Base-by-base conservation (phyloP, 1,140 invertebrate genomes). In the Meloidogyne chitwoodi region DNA sequence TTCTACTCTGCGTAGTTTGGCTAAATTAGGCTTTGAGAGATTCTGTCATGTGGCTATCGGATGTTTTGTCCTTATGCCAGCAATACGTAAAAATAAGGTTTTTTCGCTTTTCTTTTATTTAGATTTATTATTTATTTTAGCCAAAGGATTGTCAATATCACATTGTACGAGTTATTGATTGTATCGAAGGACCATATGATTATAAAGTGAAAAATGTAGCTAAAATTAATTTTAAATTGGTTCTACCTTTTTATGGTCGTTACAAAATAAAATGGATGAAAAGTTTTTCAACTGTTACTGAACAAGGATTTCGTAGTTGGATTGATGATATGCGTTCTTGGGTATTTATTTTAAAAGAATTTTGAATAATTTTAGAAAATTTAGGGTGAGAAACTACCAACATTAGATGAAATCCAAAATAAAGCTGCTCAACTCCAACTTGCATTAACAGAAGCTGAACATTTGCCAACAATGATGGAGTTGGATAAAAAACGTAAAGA, bases 51-150 rank as follows among this genome's bases (percentile, higher is more conserved):
- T 64, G 6, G 71, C 64, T 6, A 24, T 12, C 8, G 71, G 71
- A 29, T 73, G 71, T 61, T 73, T 73, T 31, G 71, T 73, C n/a
- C 61, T 27, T 24, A 73, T 73, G 70, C 56, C 70, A 24, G 29
- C 27, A 10, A 64, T 73, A n/a, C 34, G 70, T 61, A 72, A 61
- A 72, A 62, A 72, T 27, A 72, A 72, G 69, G 69, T 61, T 48
- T n/a, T 24, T 14, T 68, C 14, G 1, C 19, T 1, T 24, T 11
- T 34, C 0, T 68, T 68, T 68, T 44, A 44, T 16, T 16, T 41
- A 41, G 4, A 16, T 44, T 44, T 44, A 16, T 19, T 44, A 44
- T 19, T 41, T 70, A 12, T 48, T 71, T 56, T 29, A 71, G 69
- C 69, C 69, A 62, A 62, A 31, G 1, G 44, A 71, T 12, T 71